Evolutionary conservation across 2,797 vertebrate species (phyloP).

Genomic region (Lithobates sylvaticus): DNA sequence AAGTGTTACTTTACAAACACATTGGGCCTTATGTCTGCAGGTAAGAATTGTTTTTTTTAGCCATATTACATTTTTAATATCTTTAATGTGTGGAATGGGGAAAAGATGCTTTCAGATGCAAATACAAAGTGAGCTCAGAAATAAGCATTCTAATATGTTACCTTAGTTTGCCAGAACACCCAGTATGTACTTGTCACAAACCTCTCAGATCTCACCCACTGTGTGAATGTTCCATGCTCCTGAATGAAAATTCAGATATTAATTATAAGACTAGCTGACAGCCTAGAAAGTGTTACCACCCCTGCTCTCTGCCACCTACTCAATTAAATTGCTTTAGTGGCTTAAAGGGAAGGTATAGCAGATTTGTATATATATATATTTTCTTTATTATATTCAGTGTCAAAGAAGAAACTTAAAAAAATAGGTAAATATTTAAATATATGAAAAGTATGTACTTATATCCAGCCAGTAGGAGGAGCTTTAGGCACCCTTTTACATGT

Average conservation of each 20-base stretch:
- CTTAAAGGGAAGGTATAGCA: not conserved
- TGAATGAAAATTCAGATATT: conserved; percentile 39
- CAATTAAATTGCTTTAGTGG: conserved; percentile 7
- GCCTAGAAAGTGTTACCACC: conserved; percentile 19
- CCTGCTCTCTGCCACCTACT: conserved; percentile 45
- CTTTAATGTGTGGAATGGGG: not conserved
- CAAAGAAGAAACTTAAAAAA: not conserved
- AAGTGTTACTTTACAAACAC: not conserved
- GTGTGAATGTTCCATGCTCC: conserved; percentile 25
- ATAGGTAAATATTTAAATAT: not conserved
- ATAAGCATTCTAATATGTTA: not conserved
- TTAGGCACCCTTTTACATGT: not conserved
- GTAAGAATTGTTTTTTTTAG: not conserved
- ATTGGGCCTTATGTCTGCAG: not conserved
- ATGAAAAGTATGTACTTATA: not conserved
- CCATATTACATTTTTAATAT: not conserved
- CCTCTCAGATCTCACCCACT: conserved; percentile 14
- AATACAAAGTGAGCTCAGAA: not conserved
- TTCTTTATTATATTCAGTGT: not conserved
- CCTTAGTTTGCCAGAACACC: conserved; percentile 12
- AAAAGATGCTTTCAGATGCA: not conserved
- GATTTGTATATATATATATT: not conserved
- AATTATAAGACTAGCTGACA: conserved; percentile 48
- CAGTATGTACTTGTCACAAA: conserved; percentile 28
- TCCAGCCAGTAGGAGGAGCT: not conserved